Evolutionary conservation across 2,888 invertebrate genomes (phyloP), one percentile per base, ranked within the genome.

Genomic region (Heliothis peltigera): DNA sequence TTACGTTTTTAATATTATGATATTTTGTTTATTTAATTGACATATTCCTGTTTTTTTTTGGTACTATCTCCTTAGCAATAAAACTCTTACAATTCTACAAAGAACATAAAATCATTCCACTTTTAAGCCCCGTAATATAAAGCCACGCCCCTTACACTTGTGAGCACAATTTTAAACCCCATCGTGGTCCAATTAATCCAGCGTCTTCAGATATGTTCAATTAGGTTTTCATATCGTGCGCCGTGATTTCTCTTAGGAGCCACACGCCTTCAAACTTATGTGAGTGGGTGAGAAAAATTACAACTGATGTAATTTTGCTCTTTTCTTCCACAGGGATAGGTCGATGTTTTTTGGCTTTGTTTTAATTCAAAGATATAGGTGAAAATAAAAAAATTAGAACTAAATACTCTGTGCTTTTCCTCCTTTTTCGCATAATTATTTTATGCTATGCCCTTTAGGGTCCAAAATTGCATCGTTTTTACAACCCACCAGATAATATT

Each of bases 161-260:
- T 47, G 64, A 58, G 39, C 44, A 64, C 62, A 69, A 68, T 71
- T 80, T 75, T 68, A 74, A 70, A 76, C 53, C 65, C 70, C 62
- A 69, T 76, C 71, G 62, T 46, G 56, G 64, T 75, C 58, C 75
- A 79, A 82, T 79, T 82, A 82, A 77, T 77, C 62, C 71, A 49
- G 52, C 32, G 19, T 52, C 58, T 73, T 65, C 69, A 64, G 70
- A 79, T 75, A 70, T 77, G 72, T 78, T 75, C 77, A 81, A 81
- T 82, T 80, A 83, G 62, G 64, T 62, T 52, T 65, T 58, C 70
- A 72, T 73, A 71, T 65, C 61, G 70, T 57, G 55, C 21, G 25
- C 60, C 48, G 56, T 82, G 83, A 83, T 83, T 83, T 83, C 83
- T 83, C 83, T 8, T 56, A 79, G 80, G 83, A 61, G 64, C 66